Evolutionary conservation across 2,113 vertebrate genomes (phyloP).

Genomic region (Chrysemys picta): DNA sequence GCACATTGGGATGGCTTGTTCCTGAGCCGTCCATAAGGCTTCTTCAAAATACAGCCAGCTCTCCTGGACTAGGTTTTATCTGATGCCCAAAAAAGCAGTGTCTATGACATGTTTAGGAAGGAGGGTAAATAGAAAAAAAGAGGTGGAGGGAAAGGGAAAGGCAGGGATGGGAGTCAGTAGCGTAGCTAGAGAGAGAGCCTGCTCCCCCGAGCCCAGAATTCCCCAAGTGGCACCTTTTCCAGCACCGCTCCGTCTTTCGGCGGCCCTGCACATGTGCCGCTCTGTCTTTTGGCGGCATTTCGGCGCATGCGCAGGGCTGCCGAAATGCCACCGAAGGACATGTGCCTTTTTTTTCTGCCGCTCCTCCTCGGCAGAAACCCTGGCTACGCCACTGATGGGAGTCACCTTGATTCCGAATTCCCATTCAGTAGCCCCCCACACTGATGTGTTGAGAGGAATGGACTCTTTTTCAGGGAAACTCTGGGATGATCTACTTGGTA

Average conservation of each 20-base stretch:
- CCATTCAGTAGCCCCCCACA: background rate
- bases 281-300: no score
- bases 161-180: background rate
- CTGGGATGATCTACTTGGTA: slow-evolving; percentile 2
- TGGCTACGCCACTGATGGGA: background rate
- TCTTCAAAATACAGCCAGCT: no score
- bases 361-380: no score
- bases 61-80: slow-evolving; percentile 75
- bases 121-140: background rate
- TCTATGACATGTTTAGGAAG: slow-evolving; percentile 13
- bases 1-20: no score
- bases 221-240: no score
- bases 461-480: slow-evolving; percentile 43
- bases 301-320: no score
- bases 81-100: slow-evolving; percentile 54
- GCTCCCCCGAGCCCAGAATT: no score
- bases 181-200: rapidly evolving
- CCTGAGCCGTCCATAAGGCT: no score
- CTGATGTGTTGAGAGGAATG: background rate
- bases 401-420: background rate
- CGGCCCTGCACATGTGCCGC: no score
- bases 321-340: no score
- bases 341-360: no score
- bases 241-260: no score
- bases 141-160: background rate